A percentile compares a stretch with the other conserved stretches of the same genome.
phyloP scores from a whole-genome alignment of 2,888 invertebrate genomes.

The Frankliniella fusca region DNA sequence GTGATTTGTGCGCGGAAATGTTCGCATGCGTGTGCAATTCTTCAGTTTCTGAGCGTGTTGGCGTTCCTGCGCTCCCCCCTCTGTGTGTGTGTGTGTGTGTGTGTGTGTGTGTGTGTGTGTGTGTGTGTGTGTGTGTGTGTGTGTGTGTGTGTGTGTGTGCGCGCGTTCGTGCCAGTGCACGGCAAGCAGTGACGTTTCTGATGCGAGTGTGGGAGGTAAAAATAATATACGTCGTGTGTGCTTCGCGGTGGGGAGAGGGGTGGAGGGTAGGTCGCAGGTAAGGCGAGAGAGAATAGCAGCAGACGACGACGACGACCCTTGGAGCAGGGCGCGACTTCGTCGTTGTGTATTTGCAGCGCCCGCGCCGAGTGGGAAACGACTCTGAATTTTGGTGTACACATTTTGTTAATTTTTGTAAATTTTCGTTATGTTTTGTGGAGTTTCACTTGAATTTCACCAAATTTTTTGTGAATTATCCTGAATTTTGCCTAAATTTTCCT shows the following conservation, averaged over 20 bases:
- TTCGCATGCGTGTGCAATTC: slow-evolving; percentile 26
- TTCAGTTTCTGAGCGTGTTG: neutral
- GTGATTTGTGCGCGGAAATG: slow-evolving; percentile 22
- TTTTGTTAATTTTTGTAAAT: too few relatives aligned
- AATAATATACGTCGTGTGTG: neutral
- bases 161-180: neutral
- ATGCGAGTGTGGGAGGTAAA: neutral
- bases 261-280: too few relatives aligned
- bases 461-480: too few relatives aligned
- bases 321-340: too few relatives aligned
- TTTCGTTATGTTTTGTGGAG: too few relatives aligned
- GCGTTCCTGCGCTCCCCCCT: neutral
- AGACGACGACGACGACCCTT: too few relatives aligned
- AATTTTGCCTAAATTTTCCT: too few relatives aligned
- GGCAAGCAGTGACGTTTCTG: neutral
- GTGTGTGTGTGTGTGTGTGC: neutral
- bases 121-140: neutral
- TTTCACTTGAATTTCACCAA: too few relatives aligned
- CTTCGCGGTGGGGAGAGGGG: neutral
- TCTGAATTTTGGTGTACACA: too few relatives aligned
- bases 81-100: neutral
- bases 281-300: neutral
- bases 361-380: too few relatives aligned
- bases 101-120: neutral
- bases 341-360: too few relatives aligned